Conservation (phyloP, 2,797 vertebrate species). For the Adelosebastes latens region DNA sequence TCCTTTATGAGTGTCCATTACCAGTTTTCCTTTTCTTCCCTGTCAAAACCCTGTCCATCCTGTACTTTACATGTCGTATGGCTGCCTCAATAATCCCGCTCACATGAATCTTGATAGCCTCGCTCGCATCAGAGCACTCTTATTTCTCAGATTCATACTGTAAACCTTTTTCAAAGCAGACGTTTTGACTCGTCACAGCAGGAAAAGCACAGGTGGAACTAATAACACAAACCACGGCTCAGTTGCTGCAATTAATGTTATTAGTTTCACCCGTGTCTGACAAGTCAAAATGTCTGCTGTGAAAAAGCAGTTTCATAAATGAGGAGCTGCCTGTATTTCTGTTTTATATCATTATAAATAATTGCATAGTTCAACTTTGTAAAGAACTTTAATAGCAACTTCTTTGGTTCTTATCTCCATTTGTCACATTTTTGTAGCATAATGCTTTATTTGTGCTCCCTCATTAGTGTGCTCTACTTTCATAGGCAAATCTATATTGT, state of each 20-base stretch:
- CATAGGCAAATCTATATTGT: neutral
- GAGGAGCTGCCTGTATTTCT: neutral
- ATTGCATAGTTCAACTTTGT: neutral
- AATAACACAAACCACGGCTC: neutral
- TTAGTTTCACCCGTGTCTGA: constrained; percentile 7
- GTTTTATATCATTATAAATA: neutral
- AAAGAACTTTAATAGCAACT: neutral
- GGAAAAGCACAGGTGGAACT: neutral
- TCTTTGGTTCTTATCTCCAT: neutral
- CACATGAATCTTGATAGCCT: neutral
- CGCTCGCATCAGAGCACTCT: neutral
- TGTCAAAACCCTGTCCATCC: neutral
- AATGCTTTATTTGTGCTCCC: neutral
- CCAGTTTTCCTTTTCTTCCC: neutral
- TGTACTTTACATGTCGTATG: neutral
- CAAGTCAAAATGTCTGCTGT: neutral
- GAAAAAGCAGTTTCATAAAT: neutral
- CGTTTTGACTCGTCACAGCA: neutral
- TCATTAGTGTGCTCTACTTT: constrained; percentile 11
- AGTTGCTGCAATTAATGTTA: neutral
- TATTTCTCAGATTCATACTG: neutral
- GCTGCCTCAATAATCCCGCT: neutral
- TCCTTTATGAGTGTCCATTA: neutral
- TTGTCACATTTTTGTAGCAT: neutral
- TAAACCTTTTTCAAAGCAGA: neutral